Conservation (phyloP, 2,888 invertebrate species). For the Hartigia nigra region DNA sequence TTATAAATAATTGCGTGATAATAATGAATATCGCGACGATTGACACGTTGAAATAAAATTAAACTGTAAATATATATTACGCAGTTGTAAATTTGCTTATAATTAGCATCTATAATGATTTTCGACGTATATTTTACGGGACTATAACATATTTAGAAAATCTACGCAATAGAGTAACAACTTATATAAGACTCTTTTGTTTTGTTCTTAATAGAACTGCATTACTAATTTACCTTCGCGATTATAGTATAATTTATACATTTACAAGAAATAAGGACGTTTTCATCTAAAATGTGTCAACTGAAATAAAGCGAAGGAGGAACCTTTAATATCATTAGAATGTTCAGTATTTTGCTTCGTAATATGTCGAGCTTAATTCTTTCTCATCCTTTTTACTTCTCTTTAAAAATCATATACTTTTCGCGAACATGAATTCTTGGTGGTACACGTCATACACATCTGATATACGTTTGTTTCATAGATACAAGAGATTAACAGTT, state of each 20-base stretch:
- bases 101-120: background rate
- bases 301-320: background rate
- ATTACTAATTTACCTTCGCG: background rate
- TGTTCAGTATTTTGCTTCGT: background rate
- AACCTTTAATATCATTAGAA: background rate
- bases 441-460: slow-evolving; percentile 10
- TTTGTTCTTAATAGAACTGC: background rate
- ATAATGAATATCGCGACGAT: background rate
- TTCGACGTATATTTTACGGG: background rate
- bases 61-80: background rate
- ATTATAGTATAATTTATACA: background rate
- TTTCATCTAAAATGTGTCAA: background rate
- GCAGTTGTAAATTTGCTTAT: background rate
- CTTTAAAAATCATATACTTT: background rate
- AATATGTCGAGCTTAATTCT: background rate
- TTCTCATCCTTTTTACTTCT: background rate
- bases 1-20: background rate
- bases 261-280: background rate
- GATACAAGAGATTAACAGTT: slow-evolving; percentile 22
- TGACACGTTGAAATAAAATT: background rate
- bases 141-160: background rate
- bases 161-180: background rate
- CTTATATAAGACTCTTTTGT: background rate
- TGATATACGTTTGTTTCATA: slow-evolving; percentile 26
- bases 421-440: background rate